Conservation (phyloP, 2,888 invertebrate genomes). For the Cantharis lateralis region DNA sequence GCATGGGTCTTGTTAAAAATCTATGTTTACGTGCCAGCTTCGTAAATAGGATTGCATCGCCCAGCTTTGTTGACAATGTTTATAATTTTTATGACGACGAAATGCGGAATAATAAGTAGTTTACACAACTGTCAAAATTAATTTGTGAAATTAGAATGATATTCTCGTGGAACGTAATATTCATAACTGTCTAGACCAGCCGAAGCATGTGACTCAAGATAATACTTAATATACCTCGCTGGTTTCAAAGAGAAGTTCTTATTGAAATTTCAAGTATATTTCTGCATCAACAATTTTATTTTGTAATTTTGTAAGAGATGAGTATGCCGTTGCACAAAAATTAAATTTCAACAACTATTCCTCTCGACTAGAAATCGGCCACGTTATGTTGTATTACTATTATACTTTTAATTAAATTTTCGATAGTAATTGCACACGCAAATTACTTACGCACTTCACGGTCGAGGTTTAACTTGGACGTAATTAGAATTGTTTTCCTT, state of each 20-base stretch:
- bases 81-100: not conserved
- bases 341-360: not conserved
- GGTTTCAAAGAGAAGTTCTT: slow-evolving; percentile 25
- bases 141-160: not conserved
- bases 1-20: no score
- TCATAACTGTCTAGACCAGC: slow-evolving; percentile 22
- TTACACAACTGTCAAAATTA: not conserved
- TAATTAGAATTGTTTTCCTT: not conserved
- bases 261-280: slow-evolving; percentile 27
- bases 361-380: not conserved
- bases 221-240: slow-evolving; percentile 23
- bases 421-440: not conserved
- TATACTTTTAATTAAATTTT: not conserved
- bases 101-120: not conserved
- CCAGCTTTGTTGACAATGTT: not conserved
- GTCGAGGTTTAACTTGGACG: not conserved
- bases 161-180: slow-evolving; percentile 15
- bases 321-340: not conserved
- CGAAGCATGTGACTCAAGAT: slow-evolving; percentile 19
- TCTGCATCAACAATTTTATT: slow-evolving; percentile 27
- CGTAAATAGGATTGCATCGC: not conserved
- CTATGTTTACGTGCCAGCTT: no score
- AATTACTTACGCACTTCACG: not conserved
- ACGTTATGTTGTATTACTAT: not conserved
- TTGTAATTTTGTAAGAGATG: not conserved